Conservation (phyloP, 2,888 invertebrate genomes). For the Slavum lentiscoides region DNA sequence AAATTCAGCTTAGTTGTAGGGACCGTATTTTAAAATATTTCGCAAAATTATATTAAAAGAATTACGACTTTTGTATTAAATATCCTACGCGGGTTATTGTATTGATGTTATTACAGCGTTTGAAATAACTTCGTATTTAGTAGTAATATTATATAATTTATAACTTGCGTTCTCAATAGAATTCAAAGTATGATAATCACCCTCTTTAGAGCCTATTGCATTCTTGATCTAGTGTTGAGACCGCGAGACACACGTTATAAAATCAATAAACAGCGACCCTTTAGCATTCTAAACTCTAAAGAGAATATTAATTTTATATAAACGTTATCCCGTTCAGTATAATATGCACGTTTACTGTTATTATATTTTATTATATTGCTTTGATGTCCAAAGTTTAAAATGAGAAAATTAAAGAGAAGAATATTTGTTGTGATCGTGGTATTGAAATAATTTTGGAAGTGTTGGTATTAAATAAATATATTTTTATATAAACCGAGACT, state of each 20-base stretch:
- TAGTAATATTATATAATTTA: constrained; percentile 14
- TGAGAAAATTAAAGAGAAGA: background rate
- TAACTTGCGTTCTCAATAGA: background rate
- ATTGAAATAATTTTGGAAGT: background rate
- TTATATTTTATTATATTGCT: background rate
- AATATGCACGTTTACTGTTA: background rate
- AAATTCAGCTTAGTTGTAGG: background rate
- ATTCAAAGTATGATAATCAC: constrained; percentile 28
- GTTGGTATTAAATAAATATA: background rate
- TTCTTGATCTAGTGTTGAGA: constrained; percentile 24
- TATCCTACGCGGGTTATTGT: background rate
- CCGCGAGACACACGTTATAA: constrained; percentile 1
- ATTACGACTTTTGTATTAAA: background rate
- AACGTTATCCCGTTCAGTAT: background rate
- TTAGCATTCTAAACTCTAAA: background rate
- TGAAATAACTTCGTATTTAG: background rate
- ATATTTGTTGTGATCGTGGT: background rate
- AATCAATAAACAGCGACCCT: constrained; percentile 29
- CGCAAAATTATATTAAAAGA: background rate
- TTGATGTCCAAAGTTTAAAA: background rate
- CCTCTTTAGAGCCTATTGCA: constrained; percentile 35
- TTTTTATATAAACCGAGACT: background rate
- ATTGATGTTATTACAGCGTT: constrained; percentile 1
- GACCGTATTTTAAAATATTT: background rate
- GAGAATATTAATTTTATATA: constrained; percentile 13